Evolutionary conservation across 2,113 vertebrate genomes (phyloP).

Genomic region (Tringa solitaria): DNA sequence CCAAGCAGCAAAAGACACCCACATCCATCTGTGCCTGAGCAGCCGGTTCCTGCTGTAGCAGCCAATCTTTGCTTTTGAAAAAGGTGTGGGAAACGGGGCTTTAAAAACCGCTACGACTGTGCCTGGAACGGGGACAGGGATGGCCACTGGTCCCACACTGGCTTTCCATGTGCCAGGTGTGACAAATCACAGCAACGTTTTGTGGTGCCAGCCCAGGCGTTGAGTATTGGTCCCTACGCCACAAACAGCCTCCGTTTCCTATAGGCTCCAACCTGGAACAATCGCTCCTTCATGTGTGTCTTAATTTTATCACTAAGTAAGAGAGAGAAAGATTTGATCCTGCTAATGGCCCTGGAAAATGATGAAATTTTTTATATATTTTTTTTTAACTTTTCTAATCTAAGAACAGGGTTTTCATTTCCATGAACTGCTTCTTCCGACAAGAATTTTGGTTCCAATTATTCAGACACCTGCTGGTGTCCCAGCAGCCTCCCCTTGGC

Average conservation of each 20-base stretch:
- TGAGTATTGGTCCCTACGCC: not conserved
- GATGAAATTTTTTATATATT: not conserved
- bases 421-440: slow-evolving; percentile 5
- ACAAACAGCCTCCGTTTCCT: not conserved
- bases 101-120: not conserved
- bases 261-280: not conserved
- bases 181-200: not conserved
- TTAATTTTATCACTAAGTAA: slow-evolving; percentile 44
- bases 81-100: not conserved
- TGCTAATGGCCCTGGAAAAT: slow-evolving; percentile 26
- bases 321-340: not conserved
- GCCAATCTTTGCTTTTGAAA: not conserved
- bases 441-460: slow-evolving; percentile 63
- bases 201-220: not conserved
- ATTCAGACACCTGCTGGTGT: slow-evolving; percentile 67
- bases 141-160: not conserved
- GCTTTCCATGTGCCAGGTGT: not conserved
- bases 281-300: not conserved
- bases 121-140: not conserved
- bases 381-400: not conserved
- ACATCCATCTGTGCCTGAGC: not conserved
- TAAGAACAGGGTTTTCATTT: slow-evolving; percentile 31
- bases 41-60: not conserved
- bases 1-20: not conserved
- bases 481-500: slow-evolving; percentile 42